Evolutionary conservation across 2,113 vertebrate genomes (phyloP), one percentile per base, ranked within the genome.

Genomic region (Microtus pennsylvanicus): DNA sequence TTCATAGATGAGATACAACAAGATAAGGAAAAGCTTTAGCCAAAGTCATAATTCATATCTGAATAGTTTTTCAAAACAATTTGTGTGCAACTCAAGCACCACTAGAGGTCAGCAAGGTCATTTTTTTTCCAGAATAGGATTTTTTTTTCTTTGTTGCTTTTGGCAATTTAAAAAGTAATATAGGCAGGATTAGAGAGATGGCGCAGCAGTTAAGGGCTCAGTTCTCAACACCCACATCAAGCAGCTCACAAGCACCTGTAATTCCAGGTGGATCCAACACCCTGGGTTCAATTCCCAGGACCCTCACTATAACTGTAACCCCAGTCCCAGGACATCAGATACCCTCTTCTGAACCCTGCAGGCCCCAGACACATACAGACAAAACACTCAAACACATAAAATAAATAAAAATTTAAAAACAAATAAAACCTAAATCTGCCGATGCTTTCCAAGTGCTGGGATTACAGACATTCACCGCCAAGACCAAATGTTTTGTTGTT

Each of bases 81-180:
- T 35, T 63, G 35, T 91, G 58, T 58, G 21, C 30, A 92, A 72
- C 33, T 74, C 81, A 92, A 86, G 45, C 11, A n/a, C 97, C 97
- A 33, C 91, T 95, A 96, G 98, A 95, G 98, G 97, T 94, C 98
- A 98, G 97, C 91, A 98, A 94, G 45, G 75, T 63, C 86, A 30
- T n/a, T 50, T 47, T 83, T 69, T 65, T 35, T 21, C n/a, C 61
- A 70, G 78, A 96, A 75, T 70, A 50, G 38, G 65, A 90, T 47
- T 14, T 61, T 47, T 13, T 61, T n/a, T 26, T 7, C 58, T 63
- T 70, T 61, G 9, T 45, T 75, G 14, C 33, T 88, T 88, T 74
- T 42, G 35, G 35, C 16, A 72, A 38, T 17, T 55, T 38, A 38
- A 72, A 87, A 72, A 87, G 63, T 86, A 86, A 67, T 67, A 33